A percentile compares a stretch with the other conserved stretches of the same genome.
phyloP scores from a whole-genome alignment of 2,113 vertebrate species.

The Poeciliopsis retropinna region DNA sequence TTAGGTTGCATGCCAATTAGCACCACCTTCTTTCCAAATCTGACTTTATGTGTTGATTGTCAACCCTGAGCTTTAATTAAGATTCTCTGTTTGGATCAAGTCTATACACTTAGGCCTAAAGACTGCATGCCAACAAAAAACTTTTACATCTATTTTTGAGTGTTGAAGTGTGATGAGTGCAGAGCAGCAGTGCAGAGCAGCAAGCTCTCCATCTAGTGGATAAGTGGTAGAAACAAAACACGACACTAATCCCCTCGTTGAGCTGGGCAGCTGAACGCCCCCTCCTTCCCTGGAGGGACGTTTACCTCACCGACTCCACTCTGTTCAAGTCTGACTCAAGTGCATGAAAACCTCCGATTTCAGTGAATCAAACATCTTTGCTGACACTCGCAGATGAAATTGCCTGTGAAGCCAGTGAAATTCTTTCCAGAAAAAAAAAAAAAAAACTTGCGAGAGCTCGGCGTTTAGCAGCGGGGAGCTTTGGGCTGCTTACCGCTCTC shows the following conservation, averaged over 20 bases:
- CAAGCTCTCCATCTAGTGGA: constrained; percentile 70
- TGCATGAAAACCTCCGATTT: background rate
- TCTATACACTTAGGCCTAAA: background rate
- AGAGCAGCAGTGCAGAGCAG: constrained; percentile 21
- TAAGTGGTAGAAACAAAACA: background rate
- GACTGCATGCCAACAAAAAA: background rate
- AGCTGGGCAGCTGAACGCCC: background rate
- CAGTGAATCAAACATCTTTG: background rate
- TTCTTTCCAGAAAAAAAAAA: background rate
- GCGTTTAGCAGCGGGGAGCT: background rate
- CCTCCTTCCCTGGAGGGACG: background rate
- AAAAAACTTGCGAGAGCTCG: background rate
- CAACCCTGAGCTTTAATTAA: background rate
- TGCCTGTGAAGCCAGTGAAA: background rate
- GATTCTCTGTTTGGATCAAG: background rate
- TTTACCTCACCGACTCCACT: background rate
- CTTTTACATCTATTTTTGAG: background rate
- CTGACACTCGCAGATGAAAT: background rate
- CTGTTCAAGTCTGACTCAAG: background rate
- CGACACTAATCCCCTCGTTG: background rate
- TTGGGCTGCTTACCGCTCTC: constrained; percentile 77
- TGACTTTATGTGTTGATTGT: background rate
- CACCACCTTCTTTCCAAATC: background rate
- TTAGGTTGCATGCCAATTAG: background rate
- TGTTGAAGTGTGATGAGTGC: background rate